Percentiles rank a stretch among this genome's conserved stretches.
Evolutionary conservation across 2,113 vertebrate species (phyloP).

Genomic region (Steatornis caripensis): DNA sequence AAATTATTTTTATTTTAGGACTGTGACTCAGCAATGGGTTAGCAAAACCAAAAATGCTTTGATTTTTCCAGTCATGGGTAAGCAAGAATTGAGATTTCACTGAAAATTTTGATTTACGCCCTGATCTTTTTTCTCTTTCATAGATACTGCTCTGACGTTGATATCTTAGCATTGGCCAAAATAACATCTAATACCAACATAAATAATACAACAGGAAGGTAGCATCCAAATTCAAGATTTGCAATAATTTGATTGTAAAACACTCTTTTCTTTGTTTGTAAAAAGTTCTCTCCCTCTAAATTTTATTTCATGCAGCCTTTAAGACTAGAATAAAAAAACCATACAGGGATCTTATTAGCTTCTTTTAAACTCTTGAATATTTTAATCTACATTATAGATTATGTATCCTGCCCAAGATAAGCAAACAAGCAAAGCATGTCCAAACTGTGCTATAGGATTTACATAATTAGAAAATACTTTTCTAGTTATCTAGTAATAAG

Average conservation of each 20-base stretch:
- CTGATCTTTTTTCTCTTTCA: not conserved
- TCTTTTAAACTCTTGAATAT: not conserved
- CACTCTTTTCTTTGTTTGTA: not conserved
- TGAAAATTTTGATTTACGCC: not conserved
- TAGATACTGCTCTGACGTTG: not conserved
- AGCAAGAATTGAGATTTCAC: not conserved
- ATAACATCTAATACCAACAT: not conserved
- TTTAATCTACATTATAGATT: not conserved
- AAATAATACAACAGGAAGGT: not conserved
- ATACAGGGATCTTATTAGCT: not conserved
- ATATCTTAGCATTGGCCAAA: not conserved
- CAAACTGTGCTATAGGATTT: not conserved
- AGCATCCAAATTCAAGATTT: not conserved
- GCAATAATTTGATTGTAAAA: not conserved
- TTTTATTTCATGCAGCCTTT: not conserved
- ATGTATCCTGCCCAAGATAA: not conserved
- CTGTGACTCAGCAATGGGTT: slow-evolving; percentile 32
- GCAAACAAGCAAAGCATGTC: not conserved
- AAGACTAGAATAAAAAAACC: not conserved
- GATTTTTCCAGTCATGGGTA: slow-evolving; percentile 4
- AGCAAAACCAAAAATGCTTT: slow-evolving; percentile 4
- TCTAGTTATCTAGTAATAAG: not conserved
- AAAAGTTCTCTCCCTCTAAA: not conserved
- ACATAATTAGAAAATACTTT: slow-evolving; percentile 1
- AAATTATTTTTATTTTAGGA: slow-evolving; percentile 42